Evolutionary conservation across 2,888 invertebrate species (phyloP).

Genomic region (Eupeodes luniger): DNA sequence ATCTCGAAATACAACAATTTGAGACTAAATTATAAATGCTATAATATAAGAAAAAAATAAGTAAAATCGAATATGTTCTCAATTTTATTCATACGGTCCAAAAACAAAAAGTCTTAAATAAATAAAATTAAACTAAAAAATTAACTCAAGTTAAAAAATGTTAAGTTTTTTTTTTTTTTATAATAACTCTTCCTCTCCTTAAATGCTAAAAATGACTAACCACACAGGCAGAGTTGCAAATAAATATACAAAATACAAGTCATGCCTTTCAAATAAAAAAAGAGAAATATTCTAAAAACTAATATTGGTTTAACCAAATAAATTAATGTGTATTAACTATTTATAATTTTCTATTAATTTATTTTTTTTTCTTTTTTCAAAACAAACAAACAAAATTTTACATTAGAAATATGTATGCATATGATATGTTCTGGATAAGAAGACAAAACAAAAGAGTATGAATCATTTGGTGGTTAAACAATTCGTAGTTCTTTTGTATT

Average conservation of each 20-base stretch:
- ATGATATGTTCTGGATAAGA: constrained; percentile 29
- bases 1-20: not conserved
- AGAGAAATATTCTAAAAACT: constrained; percentile 21
- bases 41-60: not conserved
- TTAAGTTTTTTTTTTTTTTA: constrained; percentile 3
- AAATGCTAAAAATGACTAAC: constrained; percentile 18
- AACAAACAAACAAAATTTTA: constrained; percentile 13
- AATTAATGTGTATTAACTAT: constrained; percentile 23
- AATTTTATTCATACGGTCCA: constrained; percentile 14
- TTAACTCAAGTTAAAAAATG: constrained; percentile 28
- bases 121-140: constrained; percentile 22
- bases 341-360: constrained; percentile 60
- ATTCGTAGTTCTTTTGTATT: constrained; percentile 34
- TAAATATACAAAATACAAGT: not conserved
- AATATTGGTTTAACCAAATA: constrained; percentile 44
- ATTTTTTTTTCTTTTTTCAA: constrained; percentile 36
- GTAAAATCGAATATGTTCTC: not conserved
- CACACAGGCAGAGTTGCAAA: not conserved
- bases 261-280: constrained; percentile 51
- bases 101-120: constrained; percentile 7
- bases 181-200: constrained; percentile 6
- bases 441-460: constrained; percentile 49
- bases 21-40: not conserved
- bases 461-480: constrained; percentile 70
- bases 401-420: constrained; percentile 37